A percentile compares a stretch with the other conserved stretches of the same genome.
phyloP scores from a whole-genome alignment of 2,113 vertebrate genomes.

The Ibidorhyncha struthersii region DNA sequence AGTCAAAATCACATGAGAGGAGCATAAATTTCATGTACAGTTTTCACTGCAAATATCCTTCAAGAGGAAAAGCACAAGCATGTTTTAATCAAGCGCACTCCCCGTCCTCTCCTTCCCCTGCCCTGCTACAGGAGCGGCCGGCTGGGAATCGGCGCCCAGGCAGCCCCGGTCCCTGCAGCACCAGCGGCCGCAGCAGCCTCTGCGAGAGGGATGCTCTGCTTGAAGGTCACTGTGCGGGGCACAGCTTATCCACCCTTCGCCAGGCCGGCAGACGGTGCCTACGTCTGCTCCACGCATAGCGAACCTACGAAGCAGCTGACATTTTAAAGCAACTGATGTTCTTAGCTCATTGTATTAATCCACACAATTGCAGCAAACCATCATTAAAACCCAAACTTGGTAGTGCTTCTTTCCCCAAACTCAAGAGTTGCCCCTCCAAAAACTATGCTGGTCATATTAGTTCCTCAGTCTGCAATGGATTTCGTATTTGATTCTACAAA shows the following conservation, averaged over 20 bases:
- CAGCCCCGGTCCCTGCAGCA: neutral
- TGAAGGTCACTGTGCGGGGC: neutral
- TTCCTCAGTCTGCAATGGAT: neutral
- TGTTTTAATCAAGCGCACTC: constrained; percentile 7
- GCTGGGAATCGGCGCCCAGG: neutral
- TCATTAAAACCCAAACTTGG: neutral
- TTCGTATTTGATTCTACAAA: neutral
- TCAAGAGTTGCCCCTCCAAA: neutral
- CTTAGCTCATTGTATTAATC: neutral
- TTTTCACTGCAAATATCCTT: constrained; percentile 51
- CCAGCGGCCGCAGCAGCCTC: neutral
- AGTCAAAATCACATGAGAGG: constrained; percentile 64
- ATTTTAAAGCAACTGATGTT: neutral
- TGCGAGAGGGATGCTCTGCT: neutral
- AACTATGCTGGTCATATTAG: neutral
- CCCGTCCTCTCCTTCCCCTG: neutral
- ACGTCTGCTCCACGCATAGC: rapidly evolving
- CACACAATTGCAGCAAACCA: rapidly evolving
- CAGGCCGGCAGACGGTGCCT: neutral
- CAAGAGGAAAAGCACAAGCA: constrained; percentile 28
- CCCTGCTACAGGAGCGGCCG: neutral
- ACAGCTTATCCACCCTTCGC: neutral
- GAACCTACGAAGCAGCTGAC: neutral
- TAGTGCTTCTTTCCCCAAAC: neutral
- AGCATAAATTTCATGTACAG: constrained; percentile 67